phyloP scores from a whole-genome alignment of 2,113 vertebrate genomes.

The Rissa tridactyla region DNA sequence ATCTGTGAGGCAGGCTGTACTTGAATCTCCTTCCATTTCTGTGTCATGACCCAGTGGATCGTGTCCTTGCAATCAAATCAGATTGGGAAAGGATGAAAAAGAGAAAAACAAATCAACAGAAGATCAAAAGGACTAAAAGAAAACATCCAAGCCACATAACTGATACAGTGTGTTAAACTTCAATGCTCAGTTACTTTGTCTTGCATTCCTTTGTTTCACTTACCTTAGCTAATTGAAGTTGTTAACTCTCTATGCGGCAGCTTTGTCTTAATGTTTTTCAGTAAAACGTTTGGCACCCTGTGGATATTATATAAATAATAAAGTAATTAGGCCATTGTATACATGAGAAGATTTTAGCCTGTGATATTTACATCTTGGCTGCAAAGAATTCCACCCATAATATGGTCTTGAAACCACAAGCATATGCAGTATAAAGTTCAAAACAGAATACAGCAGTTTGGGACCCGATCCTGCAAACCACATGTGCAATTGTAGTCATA shows the following conservation, averaged over 20 bases:
- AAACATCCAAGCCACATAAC: background rate
- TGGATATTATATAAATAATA: background rate
- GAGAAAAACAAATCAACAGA: background rate
- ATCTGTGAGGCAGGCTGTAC: background rate
- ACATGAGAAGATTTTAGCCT: background rate
- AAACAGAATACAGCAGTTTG: background rate
- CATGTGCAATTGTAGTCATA: background rate
- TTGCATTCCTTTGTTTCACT: background rate
- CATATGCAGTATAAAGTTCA: background rate
- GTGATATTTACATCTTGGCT: background rate
- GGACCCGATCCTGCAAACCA: background rate
- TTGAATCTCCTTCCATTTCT: background rate
- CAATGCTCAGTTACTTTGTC: background rate
- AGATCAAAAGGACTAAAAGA: slow-evolving; percentile 1
- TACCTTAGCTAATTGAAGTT: background rate
- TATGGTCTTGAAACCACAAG: background rate
- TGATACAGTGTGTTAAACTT: background rate
- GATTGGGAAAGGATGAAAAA: background rate
- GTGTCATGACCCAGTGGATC: background rate
- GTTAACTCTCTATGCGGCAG: background rate
- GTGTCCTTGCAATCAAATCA: background rate
- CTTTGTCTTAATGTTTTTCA: background rate
- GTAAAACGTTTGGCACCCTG: background rate
- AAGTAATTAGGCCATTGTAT: background rate
- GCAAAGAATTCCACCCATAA: background rate